phyloP scores from a whole-genome alignment of 1,140 invertebrate genomes.

The Pygmarrhopalites habei region DNA sequence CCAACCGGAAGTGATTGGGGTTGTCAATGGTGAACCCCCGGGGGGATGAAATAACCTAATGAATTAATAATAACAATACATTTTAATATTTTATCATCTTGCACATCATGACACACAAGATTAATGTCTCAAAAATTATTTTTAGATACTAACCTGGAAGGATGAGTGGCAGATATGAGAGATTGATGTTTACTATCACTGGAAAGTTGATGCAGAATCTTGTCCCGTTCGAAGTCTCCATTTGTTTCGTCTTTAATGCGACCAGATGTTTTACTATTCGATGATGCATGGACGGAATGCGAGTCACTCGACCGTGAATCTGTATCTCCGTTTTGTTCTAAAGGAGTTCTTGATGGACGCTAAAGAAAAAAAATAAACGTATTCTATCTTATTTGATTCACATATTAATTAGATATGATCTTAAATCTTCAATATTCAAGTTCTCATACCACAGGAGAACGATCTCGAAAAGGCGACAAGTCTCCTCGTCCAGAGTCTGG shows the following conservation, averaged over 20 bases:
- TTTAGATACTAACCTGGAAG: slow-evolving; percentile 23
- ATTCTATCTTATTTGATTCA: too few relatives aligned
- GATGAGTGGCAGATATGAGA: slow-evolving; percentile 12
- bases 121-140: neutral
- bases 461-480: slow-evolving; percentile 33
- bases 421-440: too few relatives aligned
- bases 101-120: too few relatives aligned
- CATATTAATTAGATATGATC: too few relatives aligned
- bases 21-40: slow-evolving; percentile 26
- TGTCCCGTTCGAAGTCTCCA: slow-evolving; percentile 28
- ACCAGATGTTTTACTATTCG: slow-evolving; percentile 16
- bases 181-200: slow-evolving; percentile 24
- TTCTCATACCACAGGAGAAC: slow-evolving; percentile 23
- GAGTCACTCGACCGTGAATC: slow-evolving; percentile 35
- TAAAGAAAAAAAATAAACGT: too few relatives aligned
- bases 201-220: slow-evolving; percentile 15
- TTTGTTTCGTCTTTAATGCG: slow-evolving; percentile 31
- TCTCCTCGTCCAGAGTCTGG: slow-evolving; percentile 24
- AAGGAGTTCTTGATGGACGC: slow-evolving; percentile 26
- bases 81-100: neutral
- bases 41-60: slow-evolving; percentile 30
- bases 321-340: slow-evolving; percentile 34
- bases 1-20: slow-evolving; percentile 26
- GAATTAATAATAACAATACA: neutral
- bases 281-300: slow-evolving; percentile 25